These are phyloP conservation scores for Copidosoma aretas DNA, from an alignment of 2,888 invertebrate genomes.

Conservation along the genomic window DNA sequence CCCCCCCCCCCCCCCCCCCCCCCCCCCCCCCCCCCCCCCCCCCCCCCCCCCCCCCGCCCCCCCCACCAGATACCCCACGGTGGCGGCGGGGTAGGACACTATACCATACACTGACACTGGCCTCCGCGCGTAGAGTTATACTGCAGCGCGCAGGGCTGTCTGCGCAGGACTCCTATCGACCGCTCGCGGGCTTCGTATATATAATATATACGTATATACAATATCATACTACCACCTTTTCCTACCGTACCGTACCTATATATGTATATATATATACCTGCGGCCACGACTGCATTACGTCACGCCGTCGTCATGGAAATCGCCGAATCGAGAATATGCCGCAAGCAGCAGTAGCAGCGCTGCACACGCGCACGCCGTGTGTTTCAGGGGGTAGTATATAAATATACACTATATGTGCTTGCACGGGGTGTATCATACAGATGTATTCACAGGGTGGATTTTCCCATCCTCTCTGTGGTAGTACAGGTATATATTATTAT, in stretches of 20 bases:
- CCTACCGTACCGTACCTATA: too few species aligned
- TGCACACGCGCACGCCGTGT: slow-evolving; percentile 19
- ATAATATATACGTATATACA: too few species aligned
- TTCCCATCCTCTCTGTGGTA: too few species aligned
- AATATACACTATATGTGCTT: too few species aligned
- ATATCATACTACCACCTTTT: too few species aligned
- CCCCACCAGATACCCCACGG: neutral
- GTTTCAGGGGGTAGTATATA: neutral
- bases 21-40: too few species aligned
- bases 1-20: too few species aligned
- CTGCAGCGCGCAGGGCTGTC: neutral
- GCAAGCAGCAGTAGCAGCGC: neutral
- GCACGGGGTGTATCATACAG: too few species aligned
- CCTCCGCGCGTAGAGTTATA: neutral
- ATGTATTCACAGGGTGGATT: too few species aligned
- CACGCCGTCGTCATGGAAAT: slow-evolving; percentile 42
- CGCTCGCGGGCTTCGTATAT: neutral
- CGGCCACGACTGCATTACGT: slow-evolving; percentile 19
- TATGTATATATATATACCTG: neutral
- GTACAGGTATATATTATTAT: too few species aligned
- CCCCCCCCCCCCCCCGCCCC: too few species aligned
- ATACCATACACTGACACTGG: too few species aligned
- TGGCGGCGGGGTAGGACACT: neutral
- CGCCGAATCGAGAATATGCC: slow-evolving; percentile 19
- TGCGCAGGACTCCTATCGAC: neutral